Percentiles rank a stretch among this genome's conserved stretches.
Conservation (phyloP, 2,797 vertebrate genomes). For the Rhinella marina region DNA sequence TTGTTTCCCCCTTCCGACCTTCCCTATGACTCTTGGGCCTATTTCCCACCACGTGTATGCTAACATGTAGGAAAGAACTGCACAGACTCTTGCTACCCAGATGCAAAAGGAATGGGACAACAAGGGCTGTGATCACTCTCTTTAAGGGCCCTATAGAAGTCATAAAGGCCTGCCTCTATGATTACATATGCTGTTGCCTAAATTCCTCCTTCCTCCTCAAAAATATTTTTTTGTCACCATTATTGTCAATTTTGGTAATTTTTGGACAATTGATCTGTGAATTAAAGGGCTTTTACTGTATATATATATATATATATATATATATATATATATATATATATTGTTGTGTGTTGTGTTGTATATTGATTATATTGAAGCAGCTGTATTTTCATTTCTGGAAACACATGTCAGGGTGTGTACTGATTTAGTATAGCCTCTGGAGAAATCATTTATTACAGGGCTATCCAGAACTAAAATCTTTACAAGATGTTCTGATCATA, state of each 20-base stretch:
- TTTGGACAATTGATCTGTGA: background rate
- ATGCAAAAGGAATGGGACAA: too few species aligned
- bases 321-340: background rate
- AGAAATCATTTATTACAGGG: constrained; percentile 32
- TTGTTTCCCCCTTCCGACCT: too few species aligned
- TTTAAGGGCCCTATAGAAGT: background rate
- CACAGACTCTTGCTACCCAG: too few species aligned
- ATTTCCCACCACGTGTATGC: too few species aligned
- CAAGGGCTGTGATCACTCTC: too few species aligned
- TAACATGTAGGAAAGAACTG: too few species aligned
- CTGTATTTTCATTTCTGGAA: constrained; percentile 16
- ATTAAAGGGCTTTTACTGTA: background rate
- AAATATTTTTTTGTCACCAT: background rate
- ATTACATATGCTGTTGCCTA: background rate
- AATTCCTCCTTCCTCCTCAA: too few species aligned
- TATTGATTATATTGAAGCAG: background rate
- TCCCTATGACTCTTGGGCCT: too few species aligned
- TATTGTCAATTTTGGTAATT: background rate
- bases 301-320: background rate
- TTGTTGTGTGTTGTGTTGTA: background rate
- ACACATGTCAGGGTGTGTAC: constrained; percentile 56
- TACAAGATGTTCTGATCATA: constrained; percentile 46
- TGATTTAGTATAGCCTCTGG: constrained; percentile 37
- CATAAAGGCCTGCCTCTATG: background rate
- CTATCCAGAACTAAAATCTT: constrained; percentile 38